phyloP scores from a whole-genome alignment of 2,113 vertebrate genomes.

The Tretioscincus oriximinensis region DNA sequence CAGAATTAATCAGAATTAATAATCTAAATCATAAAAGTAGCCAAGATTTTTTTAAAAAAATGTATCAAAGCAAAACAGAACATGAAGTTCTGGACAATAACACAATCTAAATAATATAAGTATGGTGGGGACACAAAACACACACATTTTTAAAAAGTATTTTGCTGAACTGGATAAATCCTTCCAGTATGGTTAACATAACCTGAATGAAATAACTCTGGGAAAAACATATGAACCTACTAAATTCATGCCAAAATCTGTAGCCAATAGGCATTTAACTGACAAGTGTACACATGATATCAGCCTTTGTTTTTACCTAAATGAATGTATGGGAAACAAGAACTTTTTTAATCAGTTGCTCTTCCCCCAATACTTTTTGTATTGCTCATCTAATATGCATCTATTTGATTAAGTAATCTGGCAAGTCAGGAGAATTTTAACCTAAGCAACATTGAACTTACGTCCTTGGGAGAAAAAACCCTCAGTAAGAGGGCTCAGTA shows the following conservation, averaged over 20 bases:
- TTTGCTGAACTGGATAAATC: not conserved
- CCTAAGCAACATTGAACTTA: slow-evolving; percentile 3
- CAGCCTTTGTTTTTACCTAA: no score
- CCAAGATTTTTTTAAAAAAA: no score
- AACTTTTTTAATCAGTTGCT: not conserved
- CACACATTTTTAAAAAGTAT: no score
- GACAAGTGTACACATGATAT: not conserved
- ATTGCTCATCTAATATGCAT: slow-evolving; percentile 3
- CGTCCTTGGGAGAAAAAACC: not conserved
- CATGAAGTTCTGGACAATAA: no score
- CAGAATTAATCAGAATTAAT: no score
- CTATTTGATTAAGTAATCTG: not conserved
- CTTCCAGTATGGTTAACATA: not conserved
- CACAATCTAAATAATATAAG: no score
- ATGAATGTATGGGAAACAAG: not conserved
- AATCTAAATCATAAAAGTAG: no score
- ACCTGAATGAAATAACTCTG: not conserved
- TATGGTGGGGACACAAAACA: no score
- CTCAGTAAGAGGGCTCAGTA: not conserved
- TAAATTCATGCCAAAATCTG: not conserved
- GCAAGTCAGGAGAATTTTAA: slow-evolving; percentile 17
- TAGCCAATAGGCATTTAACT: not conserved
- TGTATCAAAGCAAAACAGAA: no score
- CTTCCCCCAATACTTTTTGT: not conserved
- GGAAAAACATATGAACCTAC: not conserved